These are phyloP conservation scores for Siniperca scherzeri DNA, from an alignment of 2,797 vertebrate species.

Conservation along the genomic window DNA sequence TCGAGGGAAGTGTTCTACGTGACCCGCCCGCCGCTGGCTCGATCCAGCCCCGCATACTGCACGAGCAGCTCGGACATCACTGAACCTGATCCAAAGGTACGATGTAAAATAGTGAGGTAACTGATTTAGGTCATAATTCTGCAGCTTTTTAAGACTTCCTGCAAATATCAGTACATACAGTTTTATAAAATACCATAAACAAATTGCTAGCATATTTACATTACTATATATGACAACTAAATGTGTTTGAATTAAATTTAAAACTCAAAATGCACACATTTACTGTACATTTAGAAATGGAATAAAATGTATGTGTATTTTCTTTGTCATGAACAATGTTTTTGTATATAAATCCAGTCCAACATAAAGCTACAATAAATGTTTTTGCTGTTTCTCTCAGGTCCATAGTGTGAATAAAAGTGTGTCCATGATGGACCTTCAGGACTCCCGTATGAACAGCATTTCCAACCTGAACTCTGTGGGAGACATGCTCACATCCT, in stretches of 20 bases:
- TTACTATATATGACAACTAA: background rate
- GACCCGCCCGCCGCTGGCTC: conserved; percentile 93
- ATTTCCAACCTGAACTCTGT: conserved; percentile 95
- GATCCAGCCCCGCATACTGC: conserved; percentile 96
- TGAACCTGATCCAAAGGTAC: conserved; percentile 93
- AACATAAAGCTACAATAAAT: background rate
- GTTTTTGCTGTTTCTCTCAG: conserved; percentile 63
- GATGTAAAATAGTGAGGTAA: too few species aligned
- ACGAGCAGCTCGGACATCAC: conserved; percentile 99
- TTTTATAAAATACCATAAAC: background rate
- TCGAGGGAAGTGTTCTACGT: conserved; percentile 96
- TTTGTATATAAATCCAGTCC: background rate
- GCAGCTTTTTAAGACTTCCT: background rate
- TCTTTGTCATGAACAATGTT: background rate
- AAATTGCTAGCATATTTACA: background rate
- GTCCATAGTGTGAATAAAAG: conserved; percentile 97
- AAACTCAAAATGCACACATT: background rate
- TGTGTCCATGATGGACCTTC: conserved; percentile 98
- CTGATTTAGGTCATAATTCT: background rate
- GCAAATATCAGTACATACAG: background rate
- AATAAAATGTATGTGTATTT: background rate
- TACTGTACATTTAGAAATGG: background rate
- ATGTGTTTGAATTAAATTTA: background rate
- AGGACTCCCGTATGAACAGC: conserved; percentile 96
- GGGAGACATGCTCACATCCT: conserved; percentile 93